phyloP scores from a whole-genome alignment of 2,888 invertebrate species.

The Psylliodes chrysocephalus region DNA sequence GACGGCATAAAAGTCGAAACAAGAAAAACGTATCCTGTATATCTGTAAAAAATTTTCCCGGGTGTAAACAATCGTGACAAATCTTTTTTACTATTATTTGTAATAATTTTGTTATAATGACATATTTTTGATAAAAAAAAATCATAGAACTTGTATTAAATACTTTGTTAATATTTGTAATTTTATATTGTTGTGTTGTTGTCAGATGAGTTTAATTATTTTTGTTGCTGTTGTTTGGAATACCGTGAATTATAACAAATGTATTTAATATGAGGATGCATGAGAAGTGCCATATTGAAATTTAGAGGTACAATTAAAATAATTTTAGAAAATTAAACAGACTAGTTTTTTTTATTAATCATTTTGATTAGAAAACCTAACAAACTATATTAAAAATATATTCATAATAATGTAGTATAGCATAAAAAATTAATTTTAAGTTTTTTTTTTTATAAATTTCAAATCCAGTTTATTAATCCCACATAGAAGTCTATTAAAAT shows the following conservation, averaged over 20 bases:
- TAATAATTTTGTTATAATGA: slow-evolving; percentile 47
- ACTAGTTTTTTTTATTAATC: too few species aligned
- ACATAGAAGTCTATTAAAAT: too few species aligned
- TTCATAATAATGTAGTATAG: too few species aligned
- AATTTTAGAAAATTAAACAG: slow-evolving; percentile 5
- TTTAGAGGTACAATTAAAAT: slow-evolving; percentile 23
- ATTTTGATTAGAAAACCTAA: too few species aligned
- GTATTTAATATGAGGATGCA: slow-evolving; percentile 52
- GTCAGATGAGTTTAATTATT: slow-evolving; percentile 56
- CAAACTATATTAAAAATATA: too few species aligned
- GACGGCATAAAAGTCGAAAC: slow-evolving; percentile 64
- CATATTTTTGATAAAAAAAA: slow-evolving; percentile 39
- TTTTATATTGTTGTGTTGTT: slow-evolving; percentile 58
- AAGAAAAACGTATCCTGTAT: slow-evolving; percentile 71
- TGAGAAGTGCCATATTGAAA: slow-evolving; percentile 56
- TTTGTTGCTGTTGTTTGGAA: slow-evolving; percentile 51
- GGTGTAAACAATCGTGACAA: slow-evolving; percentile 73
- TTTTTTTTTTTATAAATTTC: too few species aligned
- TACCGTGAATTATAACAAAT: slow-evolving; percentile 43
- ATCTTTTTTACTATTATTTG: slow-evolving; percentile 41
- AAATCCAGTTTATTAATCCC: too few species aligned
- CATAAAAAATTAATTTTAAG: too few species aligned
- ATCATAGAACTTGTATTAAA: slow-evolving; percentile 50
- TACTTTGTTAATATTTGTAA: slow-evolving; percentile 53
- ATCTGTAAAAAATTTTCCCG: slow-evolving; percentile 69